Conservation (phyloP, 2,113 vertebrate genomes). For the Lamprotornis superbus region DNA sequence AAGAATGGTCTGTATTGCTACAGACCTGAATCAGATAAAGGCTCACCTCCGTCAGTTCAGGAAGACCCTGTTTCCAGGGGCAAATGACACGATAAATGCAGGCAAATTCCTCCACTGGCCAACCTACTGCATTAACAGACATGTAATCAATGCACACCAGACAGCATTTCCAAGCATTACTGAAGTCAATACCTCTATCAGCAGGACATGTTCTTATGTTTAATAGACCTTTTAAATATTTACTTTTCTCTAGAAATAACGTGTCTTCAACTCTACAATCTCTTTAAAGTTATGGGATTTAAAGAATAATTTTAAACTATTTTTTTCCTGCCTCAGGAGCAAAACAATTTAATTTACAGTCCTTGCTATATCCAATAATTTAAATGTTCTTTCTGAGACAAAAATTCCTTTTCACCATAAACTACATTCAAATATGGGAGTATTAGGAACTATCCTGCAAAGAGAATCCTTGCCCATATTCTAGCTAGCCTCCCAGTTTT, state of each 20-base stretch:
- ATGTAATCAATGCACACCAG: background rate
- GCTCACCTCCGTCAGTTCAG: rapidly evolving
- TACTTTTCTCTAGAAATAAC: background rate
- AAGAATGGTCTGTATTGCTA: background rate
- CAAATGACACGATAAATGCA: background rate
- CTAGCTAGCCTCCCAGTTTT: background rate
- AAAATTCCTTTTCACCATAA: background rate
- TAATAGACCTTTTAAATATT: background rate
- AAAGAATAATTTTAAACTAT: background rate
- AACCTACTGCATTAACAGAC: background rate
- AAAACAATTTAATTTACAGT: background rate
- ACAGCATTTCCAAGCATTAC: background rate
- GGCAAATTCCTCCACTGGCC: background rate
- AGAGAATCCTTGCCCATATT: background rate
- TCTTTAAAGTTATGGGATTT: background rate
- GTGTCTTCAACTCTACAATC: background rate
- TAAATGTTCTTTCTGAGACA: background rate
- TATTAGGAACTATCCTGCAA: background rate
- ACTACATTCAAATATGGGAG: background rate
- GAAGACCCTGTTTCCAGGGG: background rate
- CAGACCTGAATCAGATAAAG: background rate
- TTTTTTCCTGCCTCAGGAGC: background rate
- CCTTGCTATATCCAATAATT: background rate
- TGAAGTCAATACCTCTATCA: background rate
- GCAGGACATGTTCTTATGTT: background rate